Evolutionary conservation across 2,797 vertebrate genomes (phyloP), one percentile per base, ranked within the genome.

Genomic region (Enteromius radiatus): DNA sequence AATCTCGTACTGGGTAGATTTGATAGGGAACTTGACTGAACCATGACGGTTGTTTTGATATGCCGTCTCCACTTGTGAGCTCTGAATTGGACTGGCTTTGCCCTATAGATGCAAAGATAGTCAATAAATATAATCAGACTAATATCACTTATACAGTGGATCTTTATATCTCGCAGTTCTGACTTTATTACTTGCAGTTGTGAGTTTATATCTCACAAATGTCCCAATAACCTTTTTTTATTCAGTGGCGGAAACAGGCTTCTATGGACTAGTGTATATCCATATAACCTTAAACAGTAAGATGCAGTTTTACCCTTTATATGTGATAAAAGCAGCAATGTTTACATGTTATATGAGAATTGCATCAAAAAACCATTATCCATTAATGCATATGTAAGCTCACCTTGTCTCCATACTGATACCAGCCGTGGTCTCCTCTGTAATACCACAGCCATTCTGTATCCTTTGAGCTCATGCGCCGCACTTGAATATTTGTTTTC

Each of bases 401-500:
- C 63, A 94, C 94, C 92, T 91, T 91, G 2, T 85, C 78, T 84
- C 89, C 92, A 23, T 89, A 94, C 54, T 87, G 71, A 5, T 45
- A n/a, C 93, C 93, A 95, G 63, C 84, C 86, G 0, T 41, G 54
- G 2, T 83, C 1, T 19, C 89, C 36, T 5, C 63, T 84, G 87
- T 91, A 94, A 88, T 89, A 92, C 94, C 94, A 94, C 31, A 84
- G 5, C 94, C 94, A 95, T 15, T 5, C 28, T 0, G 88, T 88
- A 1, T 89, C 76, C 0, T 81, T 77, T 0, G 93, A 92, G 23
- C 91, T 92, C 83, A 91, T 71, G 36, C 94, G 93, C 56, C 92
- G 89, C 76, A 94, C 91, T n/a, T 45, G 84, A 70, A 95, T 81
- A 0, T 28, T 78, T 2, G 5, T 63, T 78, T 93, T 92, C 49